phyloP scores from a whole-genome alignment of 2,113 vertebrate species.

The Macquaria ambigua region DNA sequence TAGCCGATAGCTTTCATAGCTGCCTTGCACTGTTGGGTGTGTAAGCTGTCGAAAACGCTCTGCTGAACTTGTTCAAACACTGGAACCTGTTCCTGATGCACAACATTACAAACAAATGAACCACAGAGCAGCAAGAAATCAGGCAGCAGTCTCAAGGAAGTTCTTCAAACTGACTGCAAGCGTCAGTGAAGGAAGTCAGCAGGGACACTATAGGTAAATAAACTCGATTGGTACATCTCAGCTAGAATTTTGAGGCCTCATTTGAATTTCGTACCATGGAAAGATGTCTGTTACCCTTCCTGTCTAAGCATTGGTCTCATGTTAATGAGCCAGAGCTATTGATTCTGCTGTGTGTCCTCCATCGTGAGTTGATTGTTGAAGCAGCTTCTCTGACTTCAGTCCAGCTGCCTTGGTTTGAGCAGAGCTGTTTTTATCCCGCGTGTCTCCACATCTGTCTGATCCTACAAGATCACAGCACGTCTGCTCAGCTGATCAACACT shows the following conservation, averaged over 20 bases:
- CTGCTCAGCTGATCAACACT: slow-evolving; percentile 40
- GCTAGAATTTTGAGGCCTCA: background rate
- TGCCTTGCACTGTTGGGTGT: background rate
- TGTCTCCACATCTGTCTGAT: slow-evolving; percentile 59
- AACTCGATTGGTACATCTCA: background rate
- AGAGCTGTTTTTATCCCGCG: background rate
- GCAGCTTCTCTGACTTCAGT: background rate
- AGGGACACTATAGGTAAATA: background rate
- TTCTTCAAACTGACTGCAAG: background rate
- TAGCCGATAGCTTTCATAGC: background rate
- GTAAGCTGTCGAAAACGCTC: background rate
- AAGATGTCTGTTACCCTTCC: background rate
- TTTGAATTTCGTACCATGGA: background rate
- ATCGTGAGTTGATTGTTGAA: background rate
- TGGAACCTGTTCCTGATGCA: background rate
- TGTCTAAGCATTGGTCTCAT: background rate
- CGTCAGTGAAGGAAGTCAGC: background rate
- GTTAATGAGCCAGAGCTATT: background rate
- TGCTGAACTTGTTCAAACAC: background rate
- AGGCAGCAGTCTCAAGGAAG: background rate
- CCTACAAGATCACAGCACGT: slow-evolving; percentile 40
- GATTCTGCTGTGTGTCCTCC: background rate
- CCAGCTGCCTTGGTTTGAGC: background rate
- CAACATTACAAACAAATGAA: background rate
- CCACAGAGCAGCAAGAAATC: background rate